Conservation (phyloP, 2,797 vertebrate species). For the Chelon auratus region DNA sequence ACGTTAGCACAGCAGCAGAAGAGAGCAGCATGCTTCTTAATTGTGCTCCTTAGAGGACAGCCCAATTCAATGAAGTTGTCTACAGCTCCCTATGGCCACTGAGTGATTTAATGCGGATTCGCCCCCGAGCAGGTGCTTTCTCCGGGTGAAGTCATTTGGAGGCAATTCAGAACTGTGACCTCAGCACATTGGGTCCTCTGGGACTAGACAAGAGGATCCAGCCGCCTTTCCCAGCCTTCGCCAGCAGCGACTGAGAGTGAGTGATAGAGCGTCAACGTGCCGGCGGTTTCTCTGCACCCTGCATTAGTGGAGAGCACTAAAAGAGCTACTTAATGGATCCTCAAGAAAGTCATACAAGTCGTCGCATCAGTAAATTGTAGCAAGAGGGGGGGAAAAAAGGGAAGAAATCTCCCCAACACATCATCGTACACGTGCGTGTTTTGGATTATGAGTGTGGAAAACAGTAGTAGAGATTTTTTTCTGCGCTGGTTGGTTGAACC, state of each 20-base stretch:
- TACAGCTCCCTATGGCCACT: slow-evolving; percentile 68
- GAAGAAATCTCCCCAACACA: slow-evolving; percentile 14
- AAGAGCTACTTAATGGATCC: slow-evolving; percentile 73
- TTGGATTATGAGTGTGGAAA: slow-evolving; percentile 66
- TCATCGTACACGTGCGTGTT: slow-evolving; percentile 61
- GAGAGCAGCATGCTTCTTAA: slow-evolving; percentile 70
- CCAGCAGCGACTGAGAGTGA: slow-evolving; percentile 74
- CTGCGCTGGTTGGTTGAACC: slow-evolving; percentile 54
- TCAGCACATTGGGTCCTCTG: slow-evolving; percentile 82
- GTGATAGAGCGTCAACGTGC: slow-evolving; percentile 76
- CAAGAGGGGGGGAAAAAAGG: slow-evolving; percentile 4
- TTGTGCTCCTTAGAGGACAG: slow-evolving; percentile 67
- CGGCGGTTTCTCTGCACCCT: slow-evolving; percentile 71
- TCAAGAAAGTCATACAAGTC: slow-evolving; percentile 71
- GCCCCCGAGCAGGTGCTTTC: slow-evolving; percentile 85
- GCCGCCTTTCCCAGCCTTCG: slow-evolving; percentile 74
- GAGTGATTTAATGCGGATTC: slow-evolving; percentile 82
- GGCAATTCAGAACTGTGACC: slow-evolving; percentile 85
- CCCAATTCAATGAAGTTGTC: slow-evolving; percentile 76
- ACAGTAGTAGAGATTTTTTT: slow-evolving; percentile 64
- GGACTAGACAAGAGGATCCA: slow-evolving; percentile 79
- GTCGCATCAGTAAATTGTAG: slow-evolving; percentile 55
- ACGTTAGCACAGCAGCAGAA: slow-evolving; percentile 49
- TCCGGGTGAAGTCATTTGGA: slow-evolving; percentile 84
- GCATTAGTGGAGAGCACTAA: slow-evolving; percentile 75